Evolutionary conservation across 2,888 invertebrate genomes (phyloP), one percentile per base, ranked within the genome.

Genomic region (Limnephilus lunatus): DNA sequence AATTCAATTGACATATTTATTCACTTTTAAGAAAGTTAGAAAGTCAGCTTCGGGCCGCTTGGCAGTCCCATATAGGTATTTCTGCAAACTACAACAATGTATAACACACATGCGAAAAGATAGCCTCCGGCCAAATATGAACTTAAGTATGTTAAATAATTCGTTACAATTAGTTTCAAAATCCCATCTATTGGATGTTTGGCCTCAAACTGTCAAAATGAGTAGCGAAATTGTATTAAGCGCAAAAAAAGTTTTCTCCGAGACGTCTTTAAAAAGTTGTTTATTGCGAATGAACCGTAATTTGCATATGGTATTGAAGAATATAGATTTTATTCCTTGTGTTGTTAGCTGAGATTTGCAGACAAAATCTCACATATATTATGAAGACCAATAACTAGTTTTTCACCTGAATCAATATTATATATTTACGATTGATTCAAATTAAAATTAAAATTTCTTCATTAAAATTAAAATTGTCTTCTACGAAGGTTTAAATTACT

Each of bases 11-110:
- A 68, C 68, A 25, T 68, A 25, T 68, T 68, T 68, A 68, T 68
- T 68, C n/a, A 68, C 68, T 68, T 68, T 68, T 68, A n/a, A 68
- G 68, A 68, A 68, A 68, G 68, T 68, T 68, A 68, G 68, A 68
- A 68, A 68, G 68, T 68, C 25, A 9, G 9, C 68, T 68, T 5
- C 68, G 25, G 68, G 68, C 68, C 25, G 5, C 68, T 68, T 68
- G 68, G 68, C n/a, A 68, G n/a, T 68, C 68, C 7, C n/a, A 68
- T n/a, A 19, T 68, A 25, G 68, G 68, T n/a, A 68, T 68, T 68
- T 68, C 68, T 25, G 25, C 68, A 68, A 68, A n/a, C 68, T 68
- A 68, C 68, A 68, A 68, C 68, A 68, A 68, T 68, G 68, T 68
- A n/a, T n/a, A 68, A 68, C n/a, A 25, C n/a, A 68, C 68, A n/a